Percentiles rank a stretch among this genome's conserved stretches.
phyloP scores from a whole-genome alignment of 2,888 invertebrate genomes.

The Colostygia pectinataria region DNA sequence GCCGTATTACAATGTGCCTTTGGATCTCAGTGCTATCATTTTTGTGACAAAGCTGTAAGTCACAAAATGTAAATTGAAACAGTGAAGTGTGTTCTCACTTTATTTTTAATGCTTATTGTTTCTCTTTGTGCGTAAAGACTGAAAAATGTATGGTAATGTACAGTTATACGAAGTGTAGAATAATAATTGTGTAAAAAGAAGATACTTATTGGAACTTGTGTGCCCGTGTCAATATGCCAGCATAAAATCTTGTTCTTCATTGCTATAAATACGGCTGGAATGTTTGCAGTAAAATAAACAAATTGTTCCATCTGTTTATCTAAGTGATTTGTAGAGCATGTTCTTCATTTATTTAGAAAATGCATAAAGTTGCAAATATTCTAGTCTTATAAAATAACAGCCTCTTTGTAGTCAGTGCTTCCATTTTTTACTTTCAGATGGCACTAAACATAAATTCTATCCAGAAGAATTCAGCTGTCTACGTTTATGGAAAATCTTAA shows the following conservation, averaged over 20 bases:
- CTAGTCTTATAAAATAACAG: conserved; percentile 31
- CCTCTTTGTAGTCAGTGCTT: conserved; percentile 32
- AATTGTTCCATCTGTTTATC: conserved; percentile 8
- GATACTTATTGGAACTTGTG: conserved; percentile 48
- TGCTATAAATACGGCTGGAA: conserved; percentile 35
- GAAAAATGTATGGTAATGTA: conserved; percentile 67
- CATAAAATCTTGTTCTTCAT: conserved; percentile 39
- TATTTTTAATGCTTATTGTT: conserved; percentile 49
- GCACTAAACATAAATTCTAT: conserved; percentile 48
- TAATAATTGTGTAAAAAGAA: conserved; percentile 58
- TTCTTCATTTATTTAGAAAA: conserved; percentile 4
- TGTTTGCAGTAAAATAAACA: conserved; percentile 29
- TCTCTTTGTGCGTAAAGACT: conserved; percentile 61
- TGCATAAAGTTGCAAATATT: conserved; percentile 30
- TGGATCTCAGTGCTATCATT: conserved; percentile 43
- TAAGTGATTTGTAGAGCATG: conserved; percentile 1
- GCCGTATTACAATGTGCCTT: conserved; percentile 70
- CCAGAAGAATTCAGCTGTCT: conserved; percentile 32
- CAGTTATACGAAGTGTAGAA: conserved; percentile 64
- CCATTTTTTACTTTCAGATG: conserved; percentile 58
- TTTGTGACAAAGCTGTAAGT: conserved; percentile 55
- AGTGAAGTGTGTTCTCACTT: conserved; percentile 35
- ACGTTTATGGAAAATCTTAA: conserved; percentile 33
- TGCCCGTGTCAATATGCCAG: conserved; percentile 49
- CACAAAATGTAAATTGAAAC: conserved; percentile 34